A percentile compares a stretch with the other conserved stretches of the same genome.
Conservation (phyloP, 2,888 invertebrate genomes). For the Anoncus sp. region DNA sequence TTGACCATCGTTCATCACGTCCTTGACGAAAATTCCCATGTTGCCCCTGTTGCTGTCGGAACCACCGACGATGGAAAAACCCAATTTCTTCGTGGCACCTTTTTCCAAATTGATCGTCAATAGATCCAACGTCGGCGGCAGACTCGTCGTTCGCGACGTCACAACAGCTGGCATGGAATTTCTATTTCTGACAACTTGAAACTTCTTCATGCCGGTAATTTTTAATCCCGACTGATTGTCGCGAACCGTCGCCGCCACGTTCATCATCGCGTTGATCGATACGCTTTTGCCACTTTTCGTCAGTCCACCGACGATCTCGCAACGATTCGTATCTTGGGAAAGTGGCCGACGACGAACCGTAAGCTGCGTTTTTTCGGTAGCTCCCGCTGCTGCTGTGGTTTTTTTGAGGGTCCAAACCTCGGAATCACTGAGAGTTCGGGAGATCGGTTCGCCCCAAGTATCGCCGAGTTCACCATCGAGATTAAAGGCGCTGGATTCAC, state of each 20-base stretch:
- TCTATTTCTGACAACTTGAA: slow-evolving; percentile 78
- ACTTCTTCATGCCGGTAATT: slow-evolving; percentile 84
- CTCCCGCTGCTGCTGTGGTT: no score
- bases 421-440: slow-evolving; percentile 73
- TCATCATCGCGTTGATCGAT: slow-evolving; percentile 66
- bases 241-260: slow-evolving; percentile 44
- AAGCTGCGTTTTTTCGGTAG: not conserved
- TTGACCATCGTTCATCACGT: slow-evolving; percentile 86
- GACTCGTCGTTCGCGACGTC: slow-evolving; percentile 66
- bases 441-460: slow-evolving; percentile 74
- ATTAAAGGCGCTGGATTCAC: slow-evolving; percentile 74
- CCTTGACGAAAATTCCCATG: slow-evolving; percentile 87
- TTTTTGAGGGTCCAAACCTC: slow-evolving; percentile 74
- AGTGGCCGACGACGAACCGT: no score
- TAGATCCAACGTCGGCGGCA: slow-evolving; percentile 73
- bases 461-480: slow-evolving; percentile 75
- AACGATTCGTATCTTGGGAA: slow-evolving; percentile 59
- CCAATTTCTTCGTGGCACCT: slow-evolving; percentile 86
- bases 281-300: slow-evolving; percentile 74
- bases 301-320: slow-evolving; percentile 71
- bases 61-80: slow-evolving; percentile 88
- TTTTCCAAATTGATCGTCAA: slow-evolving; percentile 84
- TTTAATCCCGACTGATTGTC: slow-evolving; percentile 47
- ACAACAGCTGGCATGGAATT: slow-evolving; percentile 65
- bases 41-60: slow-evolving; percentile 86